Conservation (phyloP, 2,797 vertebrate genomes). For the Diglossa cyanea region DNA sequence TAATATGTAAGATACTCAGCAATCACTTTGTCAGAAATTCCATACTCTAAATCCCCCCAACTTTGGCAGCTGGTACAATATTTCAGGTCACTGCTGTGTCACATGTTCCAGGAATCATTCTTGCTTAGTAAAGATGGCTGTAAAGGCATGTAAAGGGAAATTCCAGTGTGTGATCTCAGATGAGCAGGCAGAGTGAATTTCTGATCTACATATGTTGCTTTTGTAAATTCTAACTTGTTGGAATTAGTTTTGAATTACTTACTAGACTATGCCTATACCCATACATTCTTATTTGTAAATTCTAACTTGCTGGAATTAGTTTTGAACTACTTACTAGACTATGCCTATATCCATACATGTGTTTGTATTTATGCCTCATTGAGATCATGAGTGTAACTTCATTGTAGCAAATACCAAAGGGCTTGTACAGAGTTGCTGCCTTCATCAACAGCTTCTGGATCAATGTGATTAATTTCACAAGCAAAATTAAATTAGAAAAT, state of each 20-base stretch:
- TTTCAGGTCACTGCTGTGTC: slow-evolving; percentile 16
- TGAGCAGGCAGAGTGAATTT: neutral
- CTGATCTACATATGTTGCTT: neutral
- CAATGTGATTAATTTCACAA: neutral
- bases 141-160: slow-evolving; percentile 59
- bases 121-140: slow-evolving; percentile 52
- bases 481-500: neutral
- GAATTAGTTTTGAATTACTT: neutral
- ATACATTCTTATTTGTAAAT: too few species aligned
- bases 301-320: neutral
- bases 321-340: neutral
- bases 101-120: slow-evolving; percentile 31
- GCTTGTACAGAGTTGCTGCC: neutral
- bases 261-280: neutral
- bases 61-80: neutral
- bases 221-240: neutral
- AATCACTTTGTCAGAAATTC: slow-evolving; percentile 59
- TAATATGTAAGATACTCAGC: slow-evolving; percentile 8
- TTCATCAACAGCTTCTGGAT: neutral
- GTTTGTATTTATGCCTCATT: neutral
- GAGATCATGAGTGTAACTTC: neutral
- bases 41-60: slow-evolving; percentile 26
- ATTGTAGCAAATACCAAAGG: neutral
- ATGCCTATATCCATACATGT: neutral
- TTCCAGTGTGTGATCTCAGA: slow-evolving; percentile 28